Conservation (phyloP, 2,888 invertebrate species). For the Lasioglossum leucozonium region DNA sequence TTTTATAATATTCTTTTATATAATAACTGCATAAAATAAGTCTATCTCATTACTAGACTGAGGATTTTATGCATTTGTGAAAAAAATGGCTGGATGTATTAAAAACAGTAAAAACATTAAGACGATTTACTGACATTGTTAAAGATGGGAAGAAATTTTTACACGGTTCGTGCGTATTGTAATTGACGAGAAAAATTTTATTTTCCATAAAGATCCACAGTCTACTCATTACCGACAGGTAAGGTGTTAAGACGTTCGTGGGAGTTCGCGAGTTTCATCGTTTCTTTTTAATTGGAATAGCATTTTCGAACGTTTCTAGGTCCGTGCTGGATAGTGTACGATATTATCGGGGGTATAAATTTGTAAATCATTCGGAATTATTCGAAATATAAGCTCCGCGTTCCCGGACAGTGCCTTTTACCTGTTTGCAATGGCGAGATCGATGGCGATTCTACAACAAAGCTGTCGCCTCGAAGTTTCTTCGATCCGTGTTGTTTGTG, state of each 20-base stretch:
- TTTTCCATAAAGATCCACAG: too few species aligned
- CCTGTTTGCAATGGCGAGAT: slow-evolving; percentile 47
- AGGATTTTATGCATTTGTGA: too few species aligned
- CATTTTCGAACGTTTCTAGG: not conserved
- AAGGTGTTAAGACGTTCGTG: not conserved
- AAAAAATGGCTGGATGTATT: too few species aligned
- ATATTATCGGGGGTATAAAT: not conserved
- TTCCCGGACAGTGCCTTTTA: slow-evolving; percentile 53
- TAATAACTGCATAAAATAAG: not conserved
- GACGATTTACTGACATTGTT: too few species aligned
- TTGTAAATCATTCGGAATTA: not conserved
- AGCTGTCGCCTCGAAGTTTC: slow-evolving; percentile 10
- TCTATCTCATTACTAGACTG: not conserved
- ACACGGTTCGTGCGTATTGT: too few species aligned
- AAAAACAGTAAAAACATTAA: too few species aligned
- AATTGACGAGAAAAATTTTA: too few species aligned
- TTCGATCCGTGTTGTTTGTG: slow-evolving; percentile 31
- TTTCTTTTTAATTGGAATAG: not conserved
- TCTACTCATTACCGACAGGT: not conserved
- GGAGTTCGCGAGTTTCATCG: not conserved
- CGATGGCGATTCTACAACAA: slow-evolving; percentile 9
- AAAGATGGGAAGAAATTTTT: too few species aligned
- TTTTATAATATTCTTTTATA: too few species aligned
- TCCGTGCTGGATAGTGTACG: not conserved
- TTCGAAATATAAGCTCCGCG: not conserved